Evolutionary conservation across 1,140 invertebrate genomes (phyloP), one percentile per base, ranked within the genome.

Genomic region (Diorhabda elongata): DNA sequence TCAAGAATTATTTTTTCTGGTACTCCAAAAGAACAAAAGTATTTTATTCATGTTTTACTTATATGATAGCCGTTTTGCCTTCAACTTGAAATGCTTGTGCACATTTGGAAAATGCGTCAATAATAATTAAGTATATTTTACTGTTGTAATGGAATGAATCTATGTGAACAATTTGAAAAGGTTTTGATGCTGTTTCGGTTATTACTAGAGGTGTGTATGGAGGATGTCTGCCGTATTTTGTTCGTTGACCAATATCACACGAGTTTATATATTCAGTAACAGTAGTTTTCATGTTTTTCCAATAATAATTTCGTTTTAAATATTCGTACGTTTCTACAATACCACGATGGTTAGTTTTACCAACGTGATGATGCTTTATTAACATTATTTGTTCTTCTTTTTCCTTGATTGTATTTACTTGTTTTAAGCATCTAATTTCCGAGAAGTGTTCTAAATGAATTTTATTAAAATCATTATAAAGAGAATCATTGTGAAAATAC

Each of bases 301-400:
- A 71, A 71, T 67, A 69, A 61, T 69, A 71, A 58, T 67, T 68
- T 58, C 43, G 4, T 68, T 66, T 64, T 62, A 70, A 26, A 64
- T 68, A 42, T 73, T 70, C 63, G 5, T 61, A 56, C 5, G 64
- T 69, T 63, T 71, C 64, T 9, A 61, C 60, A 57, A 71, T 71
- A 26, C 69, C 72, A 26, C 69, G 8, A 69, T 71, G 69, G 41
- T 71, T 73, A 5, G 58, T 61, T 71, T 71, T 66, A 61, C 71
- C 61, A 70, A 68, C 57, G 42, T 73, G 62, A 11, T 73, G 47
- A 47, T 70, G n/a, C 68, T 73, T 73, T 44, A 66, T 66, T 56
- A 73, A 59, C 26, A 65, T 43, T 8, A 61, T 52, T 73, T 62
- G 66, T 68, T 71, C 45, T 70, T 58, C 70, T 42, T 41, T 65